These are phyloP conservation scores for Xanthia icteritia DNA, from an alignment of 2,888 invertebrate genomes.

Conservation along the genomic window DNA sequence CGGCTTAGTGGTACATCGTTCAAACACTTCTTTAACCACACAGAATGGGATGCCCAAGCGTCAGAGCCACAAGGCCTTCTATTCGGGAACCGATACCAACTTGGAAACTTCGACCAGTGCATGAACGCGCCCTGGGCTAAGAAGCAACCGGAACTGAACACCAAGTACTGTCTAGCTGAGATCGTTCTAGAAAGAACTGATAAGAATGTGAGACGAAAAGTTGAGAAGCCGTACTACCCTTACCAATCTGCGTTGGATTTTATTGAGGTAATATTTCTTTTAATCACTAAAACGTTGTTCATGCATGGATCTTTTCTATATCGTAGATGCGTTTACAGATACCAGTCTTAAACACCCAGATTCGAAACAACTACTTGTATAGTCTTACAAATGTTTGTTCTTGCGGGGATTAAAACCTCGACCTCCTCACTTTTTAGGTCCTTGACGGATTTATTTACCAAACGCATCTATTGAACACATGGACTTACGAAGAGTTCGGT, in stretches of 20 bases:
- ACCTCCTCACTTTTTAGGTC: background rate
- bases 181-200: constrained; percentile 82
- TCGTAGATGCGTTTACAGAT: background rate
- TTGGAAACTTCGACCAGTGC: constrained; percentile 92
- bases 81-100: constrained; percentile 90
- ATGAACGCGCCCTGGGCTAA: constrained; percentile 80
- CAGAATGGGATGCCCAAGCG: constrained; percentile 92
- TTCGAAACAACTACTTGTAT: background rate
- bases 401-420: background rate
- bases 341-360: background rate
- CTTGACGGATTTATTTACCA: background rate
- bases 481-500: background rate
- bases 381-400: background rate
- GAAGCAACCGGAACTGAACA: constrained; percentile 76
- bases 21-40: constrained; percentile 40
- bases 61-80: constrained; percentile 90
- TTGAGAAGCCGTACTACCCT: constrained; percentile 76
- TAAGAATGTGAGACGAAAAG: constrained; percentile 70
- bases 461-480: background rate
- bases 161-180: constrained; percentile 89
- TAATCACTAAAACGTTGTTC: background rate
- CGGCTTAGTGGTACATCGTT: background rate
- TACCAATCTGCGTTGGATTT: constrained; percentile 85
- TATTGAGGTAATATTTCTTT: constrained; percentile 82
- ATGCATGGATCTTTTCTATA: background rate